Conservation (phyloP, 2,888 invertebrate species). For the Agrochola litura region DNA sequence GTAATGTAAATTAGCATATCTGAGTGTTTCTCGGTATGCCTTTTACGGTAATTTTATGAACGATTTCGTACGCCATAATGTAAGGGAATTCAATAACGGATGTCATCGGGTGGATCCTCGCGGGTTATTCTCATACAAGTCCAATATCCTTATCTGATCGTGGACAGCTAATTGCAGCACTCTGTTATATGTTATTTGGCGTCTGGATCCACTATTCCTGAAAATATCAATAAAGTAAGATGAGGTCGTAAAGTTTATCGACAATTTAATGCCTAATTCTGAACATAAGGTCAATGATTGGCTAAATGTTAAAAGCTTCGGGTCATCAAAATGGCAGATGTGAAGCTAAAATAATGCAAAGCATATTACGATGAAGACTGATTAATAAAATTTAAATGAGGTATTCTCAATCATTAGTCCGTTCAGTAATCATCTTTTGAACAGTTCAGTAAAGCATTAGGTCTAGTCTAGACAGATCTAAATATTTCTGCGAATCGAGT, state of each 20-base stretch:
- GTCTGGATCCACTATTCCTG: slow-evolving; percentile 63
- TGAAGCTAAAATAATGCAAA: slow-evolving; percentile 19
- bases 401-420: slow-evolving; percentile 11
- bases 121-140: slow-evolving; percentile 17
- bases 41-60: slow-evolving; percentile 63
- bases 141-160: slow-evolving; percentile 48
- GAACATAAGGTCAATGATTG: slow-evolving; percentile 66
- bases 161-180: slow-evolving; percentile 67
- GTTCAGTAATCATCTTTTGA: slow-evolving; percentile 6
- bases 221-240: slow-evolving; percentile 73
- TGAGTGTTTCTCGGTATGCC: slow-evolving; percentile 59
- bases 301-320: slow-evolving; percentile 50
- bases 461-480: slow-evolving; percentile 4
- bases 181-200: slow-evolving; percentile 67
- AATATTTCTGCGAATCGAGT: slow-evolving; percentile 7
- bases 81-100: slow-evolving; percentile 48
- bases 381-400: slow-evolving; percentile 12
- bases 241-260: slow-evolving; percentile 78
- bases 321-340: slow-evolving; percentile 31
- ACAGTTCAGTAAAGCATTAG: neutral
- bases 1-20: slow-evolving; percentile 59
- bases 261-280: slow-evolving; percentile 69
- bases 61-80: slow-evolving; percentile 41
- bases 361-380: neutral
- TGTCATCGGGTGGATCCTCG: slow-evolving; percentile 27